A percentile compares a stretch with the other conserved stretches of the same genome.
These are phyloP conservation scores for Lycia hirtaria DNA, from an alignment of 2,888 invertebrate species.

Conservation along the genomic window DNA sequence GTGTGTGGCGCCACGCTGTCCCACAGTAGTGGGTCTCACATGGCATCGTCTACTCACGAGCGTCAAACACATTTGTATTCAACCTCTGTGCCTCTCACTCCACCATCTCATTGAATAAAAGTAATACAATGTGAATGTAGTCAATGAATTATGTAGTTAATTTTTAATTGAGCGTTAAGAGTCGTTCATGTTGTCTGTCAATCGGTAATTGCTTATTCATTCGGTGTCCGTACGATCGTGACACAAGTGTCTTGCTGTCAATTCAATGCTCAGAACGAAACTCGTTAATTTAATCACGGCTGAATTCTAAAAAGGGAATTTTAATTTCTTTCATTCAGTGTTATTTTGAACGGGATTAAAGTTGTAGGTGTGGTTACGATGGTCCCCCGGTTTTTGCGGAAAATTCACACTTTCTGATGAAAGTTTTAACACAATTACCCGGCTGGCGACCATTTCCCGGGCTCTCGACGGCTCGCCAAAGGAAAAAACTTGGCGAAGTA, in stretches of 20 bases:
- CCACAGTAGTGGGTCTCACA: slow-evolving; percentile 45
- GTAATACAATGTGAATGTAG: slow-evolving; percentile 54
- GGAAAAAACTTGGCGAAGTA: slow-evolving; percentile 82
- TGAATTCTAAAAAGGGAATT: slow-evolving; percentile 47
- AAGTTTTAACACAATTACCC: slow-evolving; percentile 84
- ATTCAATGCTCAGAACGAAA: slow-evolving; percentile 44
- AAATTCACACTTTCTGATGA: slow-evolving; percentile 82
- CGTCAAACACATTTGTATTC: slow-evolving; percentile 69
- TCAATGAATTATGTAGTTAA: slow-evolving; percentile 68
- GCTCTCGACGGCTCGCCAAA: slow-evolving; percentile 72
- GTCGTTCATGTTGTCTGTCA: slow-evolving; percentile 52
- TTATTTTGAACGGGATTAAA: slow-evolving; percentile 76
- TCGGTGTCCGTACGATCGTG: slow-evolving; percentile 48
- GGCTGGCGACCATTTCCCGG: slow-evolving; percentile 74
- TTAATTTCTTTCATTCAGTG: slow-evolving; percentile 50
- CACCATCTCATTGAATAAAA: slow-evolving; percentile 66
- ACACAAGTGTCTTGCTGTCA: slow-evolving; percentile 46
- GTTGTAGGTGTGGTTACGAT: slow-evolving; percentile 68
- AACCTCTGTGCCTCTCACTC: slow-evolving; percentile 53
- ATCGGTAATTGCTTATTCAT: slow-evolving; percentile 55
- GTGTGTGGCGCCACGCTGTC: slow-evolving; percentile 69
- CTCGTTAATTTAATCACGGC: slow-evolving; percentile 32
- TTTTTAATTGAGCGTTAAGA: slow-evolving; percentile 66
- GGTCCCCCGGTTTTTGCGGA: slow-evolving; percentile 68
- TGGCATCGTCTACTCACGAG: slow-evolving; percentile 50